Evolutionary conservation across 2,113 vertebrate species (phyloP).

Genomic region (Parotia lawesii): DNA sequence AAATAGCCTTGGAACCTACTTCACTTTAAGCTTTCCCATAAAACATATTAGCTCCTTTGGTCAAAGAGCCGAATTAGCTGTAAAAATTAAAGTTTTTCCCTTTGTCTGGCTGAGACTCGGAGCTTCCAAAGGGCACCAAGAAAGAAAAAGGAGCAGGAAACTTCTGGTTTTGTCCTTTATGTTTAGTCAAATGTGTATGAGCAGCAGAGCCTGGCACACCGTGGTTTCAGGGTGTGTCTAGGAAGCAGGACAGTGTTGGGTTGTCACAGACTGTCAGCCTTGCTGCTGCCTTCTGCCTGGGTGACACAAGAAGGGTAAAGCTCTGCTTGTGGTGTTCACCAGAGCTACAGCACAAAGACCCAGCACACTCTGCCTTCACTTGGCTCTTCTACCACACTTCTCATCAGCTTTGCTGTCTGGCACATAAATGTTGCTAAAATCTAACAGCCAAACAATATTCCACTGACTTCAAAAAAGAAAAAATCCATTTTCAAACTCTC

Average conservation of each 20-base stretch:
- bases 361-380: accelerated
- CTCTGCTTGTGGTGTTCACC: background rate
- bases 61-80: background rate
- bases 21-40: background rate
- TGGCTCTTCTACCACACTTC: background rate
- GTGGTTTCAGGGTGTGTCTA: background rate
- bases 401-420: background rate
- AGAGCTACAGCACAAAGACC: background rate
- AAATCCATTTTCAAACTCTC: background rate
- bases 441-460: background rate
- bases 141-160: background rate
- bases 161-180: background rate
- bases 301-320: background rate
- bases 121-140: background rate
- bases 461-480: background rate
- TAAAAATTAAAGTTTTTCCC: background rate
- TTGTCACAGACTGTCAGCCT: background rate
- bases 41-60: background rate
- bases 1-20: background rate
- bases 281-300: background rate
- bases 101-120: background rate
- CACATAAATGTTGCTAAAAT: background rate
- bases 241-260: background rate
- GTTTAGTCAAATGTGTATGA: background rate
- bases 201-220: background rate